A percentile compares a stretch with the other conserved stretches of the same genome.
Conservation (phyloP, 2,888 invertebrate genomes). For the Sphaerophoria taeniata region DNA sequence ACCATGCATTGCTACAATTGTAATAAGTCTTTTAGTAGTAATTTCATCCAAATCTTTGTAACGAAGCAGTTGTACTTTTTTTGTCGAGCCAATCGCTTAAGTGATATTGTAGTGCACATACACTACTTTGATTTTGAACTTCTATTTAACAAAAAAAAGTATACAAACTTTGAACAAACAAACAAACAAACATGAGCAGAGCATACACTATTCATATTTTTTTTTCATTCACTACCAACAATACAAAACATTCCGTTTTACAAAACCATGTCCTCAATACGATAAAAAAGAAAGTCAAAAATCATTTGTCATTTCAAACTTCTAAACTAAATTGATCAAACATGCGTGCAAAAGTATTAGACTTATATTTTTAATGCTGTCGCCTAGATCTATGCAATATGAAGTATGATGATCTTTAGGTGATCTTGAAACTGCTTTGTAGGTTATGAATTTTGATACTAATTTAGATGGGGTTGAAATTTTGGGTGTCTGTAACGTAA, state of each 20-base stretch:
- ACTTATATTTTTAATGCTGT: slow-evolving; percentile 47
- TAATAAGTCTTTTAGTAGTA: slow-evolving; percentile 21
- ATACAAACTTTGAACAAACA: slow-evolving; percentile 11
- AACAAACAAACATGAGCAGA: slow-evolving; percentile 55
- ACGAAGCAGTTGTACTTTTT: slow-evolving; percentile 47
- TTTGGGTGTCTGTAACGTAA: slow-evolving; percentile 55
- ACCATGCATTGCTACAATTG: slow-evolving; percentile 67
- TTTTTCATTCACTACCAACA: slow-evolving; percentile 71
- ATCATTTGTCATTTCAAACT: slow-evolving; percentile 44
- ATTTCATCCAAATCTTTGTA: slow-evolving; percentile 46
- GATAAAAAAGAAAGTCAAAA: slow-evolving; percentile 22
- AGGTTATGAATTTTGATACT: background rate
- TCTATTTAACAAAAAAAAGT: slow-evolving; percentile 42
- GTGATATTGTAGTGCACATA: slow-evolving; percentile 62
- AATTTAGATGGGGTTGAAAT: slow-evolving; percentile 22
- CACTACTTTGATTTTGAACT: slow-evolving; percentile 60
- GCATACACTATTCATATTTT: slow-evolving; percentile 49
- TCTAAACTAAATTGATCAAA: slow-evolving; percentile 62
- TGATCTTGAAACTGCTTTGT: background rate
- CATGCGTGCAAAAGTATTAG: slow-evolving; percentile 67
- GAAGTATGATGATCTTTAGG: slow-evolving; percentile 59
- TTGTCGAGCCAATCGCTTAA: slow-evolving; percentile 51
- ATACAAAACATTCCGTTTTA: slow-evolving; percentile 70
- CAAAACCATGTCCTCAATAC: slow-evolving; percentile 52
- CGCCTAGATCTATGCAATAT: slow-evolving; percentile 39